Conservation (phyloP, 1,140 invertebrate genomes). For the Bombus sylvicola region DNA sequence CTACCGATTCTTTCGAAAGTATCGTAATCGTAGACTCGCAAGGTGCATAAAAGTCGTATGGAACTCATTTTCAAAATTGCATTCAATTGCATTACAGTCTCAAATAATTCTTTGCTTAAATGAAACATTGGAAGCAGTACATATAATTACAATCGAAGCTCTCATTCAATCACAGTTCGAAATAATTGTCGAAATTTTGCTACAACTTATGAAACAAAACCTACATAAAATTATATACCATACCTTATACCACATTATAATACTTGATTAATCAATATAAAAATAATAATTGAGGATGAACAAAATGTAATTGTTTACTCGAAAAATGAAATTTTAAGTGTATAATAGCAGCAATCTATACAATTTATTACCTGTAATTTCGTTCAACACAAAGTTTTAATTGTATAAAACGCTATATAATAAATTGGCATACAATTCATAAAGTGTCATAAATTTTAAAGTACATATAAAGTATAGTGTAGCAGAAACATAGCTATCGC, state of each 20-base stretch:
- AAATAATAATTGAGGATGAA: background rate
- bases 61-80: conserved; percentile 6
- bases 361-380: background rate
- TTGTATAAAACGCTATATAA: background rate
- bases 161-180: background rate
- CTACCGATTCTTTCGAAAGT: background rate
- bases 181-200: background rate
- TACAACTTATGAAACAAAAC: background rate
- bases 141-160: background rate
- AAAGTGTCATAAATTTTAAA: background rate
- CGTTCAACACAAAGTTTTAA: background rate
- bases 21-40: background rate
- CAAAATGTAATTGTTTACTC: background rate
- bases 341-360: background rate
- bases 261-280: background rate
- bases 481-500: background rate
- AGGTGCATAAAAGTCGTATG: background rate
- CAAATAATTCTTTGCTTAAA: background rate
- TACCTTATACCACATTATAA: too few relatives aligned
- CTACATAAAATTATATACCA: background rate
- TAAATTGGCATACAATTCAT: background rate
- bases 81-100: background rate
- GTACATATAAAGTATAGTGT: background rate
- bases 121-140: background rate
- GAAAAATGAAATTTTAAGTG: background rate